phyloP scores from a whole-genome alignment of 2,888 invertebrate genomes.

The Incurvaria masculella region DNA sequence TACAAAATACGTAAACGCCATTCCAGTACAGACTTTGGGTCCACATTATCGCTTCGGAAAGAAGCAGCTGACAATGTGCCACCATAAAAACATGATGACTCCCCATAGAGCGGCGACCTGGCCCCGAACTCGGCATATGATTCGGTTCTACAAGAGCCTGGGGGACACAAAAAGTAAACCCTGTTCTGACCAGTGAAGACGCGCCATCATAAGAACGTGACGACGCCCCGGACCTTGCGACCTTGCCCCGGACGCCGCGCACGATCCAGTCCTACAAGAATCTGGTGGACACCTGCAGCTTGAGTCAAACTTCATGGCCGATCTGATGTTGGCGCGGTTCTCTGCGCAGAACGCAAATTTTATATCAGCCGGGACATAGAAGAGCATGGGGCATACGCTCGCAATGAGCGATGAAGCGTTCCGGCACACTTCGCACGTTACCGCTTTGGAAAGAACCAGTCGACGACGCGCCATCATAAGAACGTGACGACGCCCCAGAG shows the following conservation, averaged over 20 bases:
- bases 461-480: background rate
- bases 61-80: background rate
- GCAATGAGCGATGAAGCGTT: too few relatives aligned
- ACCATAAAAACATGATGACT: background rate
- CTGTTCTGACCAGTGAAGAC: too few relatives aligned
- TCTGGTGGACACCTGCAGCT: too few relatives aligned
- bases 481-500: background rate
- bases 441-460: background rate
- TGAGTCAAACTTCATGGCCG: too few relatives aligned
- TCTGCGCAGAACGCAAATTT: too few relatives aligned
- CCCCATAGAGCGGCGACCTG: background rate
- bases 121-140: background rate
- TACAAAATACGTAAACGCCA: too few relatives aligned
- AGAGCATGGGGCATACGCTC: too few relatives aligned
- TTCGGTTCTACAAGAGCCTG: constrained; percentile 16
- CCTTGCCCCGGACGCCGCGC: background rate
- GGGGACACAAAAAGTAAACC: too few relatives aligned
- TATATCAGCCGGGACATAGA: too few relatives aligned
- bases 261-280: constrained; percentile 15
- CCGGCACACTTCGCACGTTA: background rate
- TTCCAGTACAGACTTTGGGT: too few relatives aligned
- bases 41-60: background rate
- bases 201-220: background rate
- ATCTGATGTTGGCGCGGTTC: too few relatives aligned
- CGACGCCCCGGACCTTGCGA: background rate